These are phyloP conservation scores for Phaonia tiefii DNA, from an alignment of 2,888 invertebrate genomes.

Conservation along the genomic window DNA sequence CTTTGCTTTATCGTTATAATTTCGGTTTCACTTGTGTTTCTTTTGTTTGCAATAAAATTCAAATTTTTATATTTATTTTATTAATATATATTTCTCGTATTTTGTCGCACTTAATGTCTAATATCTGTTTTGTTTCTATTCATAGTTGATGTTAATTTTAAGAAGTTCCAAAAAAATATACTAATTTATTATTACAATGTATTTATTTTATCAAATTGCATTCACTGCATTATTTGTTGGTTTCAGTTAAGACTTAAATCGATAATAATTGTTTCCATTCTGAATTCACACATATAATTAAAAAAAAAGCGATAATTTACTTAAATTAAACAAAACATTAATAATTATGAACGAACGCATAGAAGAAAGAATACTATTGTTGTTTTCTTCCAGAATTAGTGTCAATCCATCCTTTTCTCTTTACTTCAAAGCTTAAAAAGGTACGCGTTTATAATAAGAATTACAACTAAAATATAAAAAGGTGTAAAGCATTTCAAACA, in stretches of 20 bases:
- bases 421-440: too few species aligned
- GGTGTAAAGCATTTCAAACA: too few species aligned
- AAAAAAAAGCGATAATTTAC: slow-evolving; percentile 44
- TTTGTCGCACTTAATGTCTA: slow-evolving; percentile 58
- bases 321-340: neutral
- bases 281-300: slow-evolving; percentile 50
- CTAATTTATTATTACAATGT: slow-evolving; percentile 51
- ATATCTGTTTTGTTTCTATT: slow-evolving; percentile 44
- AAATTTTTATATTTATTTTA: slow-evolving; percentile 3
- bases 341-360: slow-evolving; percentile 22
- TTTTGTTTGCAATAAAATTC: slow-evolving; percentile 45
- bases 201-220: slow-evolving; percentile 22
- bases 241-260: slow-evolving; percentile 18
- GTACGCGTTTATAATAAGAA: too few species aligned
- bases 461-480: too few species aligned
- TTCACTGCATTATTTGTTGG: slow-evolving; percentile 29
- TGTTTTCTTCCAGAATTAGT: too few species aligned
- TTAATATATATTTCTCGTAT: slow-evolving; percentile 44
- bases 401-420: too few species aligned
- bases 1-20: slow-evolving; percentile 47
- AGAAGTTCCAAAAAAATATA: slow-evolving; percentile 38
- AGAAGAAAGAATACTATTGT: too few species aligned
- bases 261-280: slow-evolving; percentile 40
- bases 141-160: slow-evolving; percentile 26
- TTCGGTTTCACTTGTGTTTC: slow-evolving; percentile 7